phyloP scores from a whole-genome alignment of 2,113 vertebrate species.

The Equus quagga region DNA sequence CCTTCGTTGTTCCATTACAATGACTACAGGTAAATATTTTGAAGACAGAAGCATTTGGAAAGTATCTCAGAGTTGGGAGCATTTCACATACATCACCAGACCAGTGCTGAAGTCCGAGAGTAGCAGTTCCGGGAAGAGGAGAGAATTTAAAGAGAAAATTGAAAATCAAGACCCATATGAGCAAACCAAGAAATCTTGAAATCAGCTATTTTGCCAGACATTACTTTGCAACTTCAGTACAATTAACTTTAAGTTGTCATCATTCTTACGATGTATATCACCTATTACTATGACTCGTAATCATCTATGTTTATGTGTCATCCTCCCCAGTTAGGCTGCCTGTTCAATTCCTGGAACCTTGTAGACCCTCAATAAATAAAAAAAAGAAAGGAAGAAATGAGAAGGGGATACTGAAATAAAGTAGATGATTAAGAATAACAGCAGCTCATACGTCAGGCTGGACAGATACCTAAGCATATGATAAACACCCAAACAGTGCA shows the following conservation, averaged over 20 bases:
- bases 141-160: conserved; percentile 17
- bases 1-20: background rate
- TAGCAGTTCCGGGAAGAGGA: background rate
- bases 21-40: conserved; percentile 25
- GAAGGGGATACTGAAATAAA: background rate
- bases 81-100: background rate
- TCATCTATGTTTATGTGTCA: background rate
- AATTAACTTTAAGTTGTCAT: background rate
- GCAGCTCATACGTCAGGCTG: background rate
- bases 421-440: background rate
- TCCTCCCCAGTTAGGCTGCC: background rate
- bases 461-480: background rate
- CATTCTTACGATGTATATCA: background rate
- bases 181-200: background rate
- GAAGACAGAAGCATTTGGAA: background rate
- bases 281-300: background rate
- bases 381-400: background rate
- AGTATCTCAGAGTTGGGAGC: background rate
- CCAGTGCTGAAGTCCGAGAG: background rate
- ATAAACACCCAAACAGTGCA: background rate
- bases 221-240: background rate
- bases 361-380: background rate
- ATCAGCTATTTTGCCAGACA: background rate
- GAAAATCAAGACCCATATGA: background rate
- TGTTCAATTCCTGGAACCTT: background rate